Percentiles rank a stretch among this genome's conserved stretches.
phyloP scores from a whole-genome alignment of 1,140 invertebrate species.

The Caerostris extrusa region DNA sequence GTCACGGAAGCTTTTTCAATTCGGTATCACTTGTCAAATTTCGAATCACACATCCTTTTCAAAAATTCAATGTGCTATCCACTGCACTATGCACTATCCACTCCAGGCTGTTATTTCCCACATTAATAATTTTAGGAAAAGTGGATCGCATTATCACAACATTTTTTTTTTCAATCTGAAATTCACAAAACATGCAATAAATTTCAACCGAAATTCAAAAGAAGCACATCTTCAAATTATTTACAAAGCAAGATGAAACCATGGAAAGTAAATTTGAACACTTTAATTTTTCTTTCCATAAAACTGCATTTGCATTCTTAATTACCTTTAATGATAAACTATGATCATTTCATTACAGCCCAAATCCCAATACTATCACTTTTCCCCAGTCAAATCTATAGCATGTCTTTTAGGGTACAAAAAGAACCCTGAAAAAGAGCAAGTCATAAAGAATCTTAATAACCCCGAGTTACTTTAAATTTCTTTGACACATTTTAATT shows the following conservation, averaged over 20 bases:
- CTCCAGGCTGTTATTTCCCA: no score
- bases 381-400: neutral
- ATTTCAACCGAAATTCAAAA: no score
- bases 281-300: neutral
- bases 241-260: neutral
- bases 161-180: no score
- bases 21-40: no score
- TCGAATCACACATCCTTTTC: no score
- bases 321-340: neutral
- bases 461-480: conserved; percentile 17
- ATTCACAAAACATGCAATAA: no score
- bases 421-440: neutral
- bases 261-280: neutral
- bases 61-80: no score
- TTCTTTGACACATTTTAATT: conserved; percentile 29
- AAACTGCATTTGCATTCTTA: neutral
- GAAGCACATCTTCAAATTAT: no score
- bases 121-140: no score
- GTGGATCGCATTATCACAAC: no score
- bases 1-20: no score
- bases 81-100: no score
- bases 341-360: neutral
- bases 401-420: neutral
- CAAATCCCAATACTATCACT: neutral
- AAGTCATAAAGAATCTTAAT: neutral